These are phyloP conservation scores for Tragelaphus buxtoni DNA, from an alignment of 2,113 vertebrate genomes.

Conservation along the genomic window DNA sequence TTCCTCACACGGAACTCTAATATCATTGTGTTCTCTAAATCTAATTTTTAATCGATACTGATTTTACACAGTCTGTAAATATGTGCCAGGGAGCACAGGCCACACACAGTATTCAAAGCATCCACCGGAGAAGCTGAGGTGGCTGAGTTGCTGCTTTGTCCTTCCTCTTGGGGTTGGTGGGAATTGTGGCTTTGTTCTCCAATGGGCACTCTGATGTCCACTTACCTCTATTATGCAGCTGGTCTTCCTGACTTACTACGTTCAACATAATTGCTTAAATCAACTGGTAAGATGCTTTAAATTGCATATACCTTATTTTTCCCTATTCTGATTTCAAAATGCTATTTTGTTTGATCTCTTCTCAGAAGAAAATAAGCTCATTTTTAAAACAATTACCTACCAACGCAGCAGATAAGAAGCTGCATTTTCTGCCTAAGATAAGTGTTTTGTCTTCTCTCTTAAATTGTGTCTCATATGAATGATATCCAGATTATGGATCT, in stretches of 20 bases:
- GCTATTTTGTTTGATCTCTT: constrained; percentile 26
- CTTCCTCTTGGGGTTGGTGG: too few species aligned
- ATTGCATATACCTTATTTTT: constrained; percentile 33
- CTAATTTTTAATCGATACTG: neutral
- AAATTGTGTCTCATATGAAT: constrained; percentile 30
- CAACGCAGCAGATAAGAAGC: constrained; percentile 13
- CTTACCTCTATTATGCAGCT: neutral
- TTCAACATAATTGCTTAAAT: constrained; percentile 16
- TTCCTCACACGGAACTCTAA: neutral
- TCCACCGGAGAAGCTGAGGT: neutral
- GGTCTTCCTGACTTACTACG: neutral
- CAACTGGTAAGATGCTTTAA: constrained; percentile 46
- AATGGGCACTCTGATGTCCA: neutral
- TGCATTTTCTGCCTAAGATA: constrained; percentile 21
- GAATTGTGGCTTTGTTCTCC: neutral
- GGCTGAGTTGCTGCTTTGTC: neutral
- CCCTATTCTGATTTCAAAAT: constrained; percentile 50
- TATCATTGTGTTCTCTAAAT: neutral
- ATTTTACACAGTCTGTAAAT: neutral
- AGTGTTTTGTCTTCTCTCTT: constrained; percentile 39
- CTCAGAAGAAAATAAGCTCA: constrained; percentile 60
- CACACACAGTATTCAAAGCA: neutral
- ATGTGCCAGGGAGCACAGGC: neutral
- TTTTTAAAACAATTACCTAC: constrained; percentile 58
- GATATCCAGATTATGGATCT: constrained; percentile 1